Conservation (phyloP, 2,797 vertebrate genomes). For the Sebastes itinus region DNA sequence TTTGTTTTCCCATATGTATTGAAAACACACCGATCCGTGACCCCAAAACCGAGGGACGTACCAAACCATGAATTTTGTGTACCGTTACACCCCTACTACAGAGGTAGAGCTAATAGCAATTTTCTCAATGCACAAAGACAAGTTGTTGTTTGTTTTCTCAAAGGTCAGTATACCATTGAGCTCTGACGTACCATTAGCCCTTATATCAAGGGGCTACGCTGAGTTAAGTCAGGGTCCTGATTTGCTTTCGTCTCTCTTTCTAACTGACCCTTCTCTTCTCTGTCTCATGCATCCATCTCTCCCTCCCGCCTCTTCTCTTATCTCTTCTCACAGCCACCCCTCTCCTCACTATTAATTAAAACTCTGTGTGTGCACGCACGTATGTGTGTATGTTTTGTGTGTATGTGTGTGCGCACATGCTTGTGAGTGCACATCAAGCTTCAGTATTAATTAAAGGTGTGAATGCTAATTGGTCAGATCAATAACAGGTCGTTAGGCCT, state of each 20-base stretch:
- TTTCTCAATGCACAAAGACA: not conserved
- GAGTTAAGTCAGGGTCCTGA: constrained; percentile 26
- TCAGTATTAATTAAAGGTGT: constrained; percentile 82
- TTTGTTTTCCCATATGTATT: too few species aligned
- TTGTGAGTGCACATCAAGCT: constrained; percentile 37
- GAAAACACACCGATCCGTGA: too few species aligned
- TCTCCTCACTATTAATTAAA: constrained; percentile 70
- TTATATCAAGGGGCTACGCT: constrained; percentile 19
- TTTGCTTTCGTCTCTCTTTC: constrained; percentile 16
- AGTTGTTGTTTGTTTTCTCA: constrained; percentile 4
- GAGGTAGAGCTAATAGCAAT: not conserved
- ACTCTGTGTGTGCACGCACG: not conserved
- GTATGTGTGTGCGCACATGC: not conserved
- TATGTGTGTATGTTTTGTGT: not conserved
- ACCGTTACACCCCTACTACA: too few species aligned
- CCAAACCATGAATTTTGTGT: too few species aligned
- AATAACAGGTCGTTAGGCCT: constrained; percentile 75
- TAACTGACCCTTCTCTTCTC: constrained; percentile 31
- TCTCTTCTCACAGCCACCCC: constrained; percentile 53
- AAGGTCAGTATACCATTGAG: constrained; percentile 23
- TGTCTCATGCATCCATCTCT: constrained; percentile 35
- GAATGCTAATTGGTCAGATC: constrained; percentile 80
- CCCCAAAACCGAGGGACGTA: too few species aligned
- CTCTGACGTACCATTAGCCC: constrained; percentile 10
- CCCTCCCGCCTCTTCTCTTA: constrained; percentile 37